These are phyloP conservation scores for Vesta saturnalis DNA, from an alignment of 2,888 invertebrate species.

Conservation along the genomic window DNA sequence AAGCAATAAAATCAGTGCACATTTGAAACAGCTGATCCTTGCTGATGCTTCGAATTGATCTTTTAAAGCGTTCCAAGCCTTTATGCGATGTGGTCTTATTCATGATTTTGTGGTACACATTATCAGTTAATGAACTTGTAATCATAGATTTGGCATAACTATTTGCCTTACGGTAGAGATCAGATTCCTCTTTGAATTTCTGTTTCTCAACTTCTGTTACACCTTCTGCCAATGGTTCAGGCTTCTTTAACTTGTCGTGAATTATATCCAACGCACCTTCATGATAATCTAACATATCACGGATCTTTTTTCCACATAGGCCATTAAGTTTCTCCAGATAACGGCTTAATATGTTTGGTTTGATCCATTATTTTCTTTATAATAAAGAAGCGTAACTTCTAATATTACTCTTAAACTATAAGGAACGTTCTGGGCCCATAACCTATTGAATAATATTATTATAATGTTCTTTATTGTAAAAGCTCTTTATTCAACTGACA, in stretches of 20 bases:
- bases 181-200: not conserved
- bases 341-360: no score
- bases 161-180: not conserved
- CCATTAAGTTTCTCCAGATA: no score
- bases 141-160: not conserved
- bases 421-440: no score
- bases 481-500: no score
- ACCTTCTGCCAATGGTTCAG: not conserved
- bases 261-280: not conserved
- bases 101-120: not conserved
- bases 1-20: not conserved
- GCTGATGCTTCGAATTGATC: not conserved
- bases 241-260: not conserved
- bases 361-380: no score
- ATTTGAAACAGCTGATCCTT: no score
- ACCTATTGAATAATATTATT: no score
- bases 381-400: no score
- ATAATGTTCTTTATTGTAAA: no score
- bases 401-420: no score
- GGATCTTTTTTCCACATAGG: no score
- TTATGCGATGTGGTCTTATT: not conserved
- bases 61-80: not conserved
- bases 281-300: no score
- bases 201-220: not conserved
- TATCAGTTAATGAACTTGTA: not conserved